Conservation (phyloP, 2,888 invertebrate genomes). For the Philopedon plagiatum region DNA sequence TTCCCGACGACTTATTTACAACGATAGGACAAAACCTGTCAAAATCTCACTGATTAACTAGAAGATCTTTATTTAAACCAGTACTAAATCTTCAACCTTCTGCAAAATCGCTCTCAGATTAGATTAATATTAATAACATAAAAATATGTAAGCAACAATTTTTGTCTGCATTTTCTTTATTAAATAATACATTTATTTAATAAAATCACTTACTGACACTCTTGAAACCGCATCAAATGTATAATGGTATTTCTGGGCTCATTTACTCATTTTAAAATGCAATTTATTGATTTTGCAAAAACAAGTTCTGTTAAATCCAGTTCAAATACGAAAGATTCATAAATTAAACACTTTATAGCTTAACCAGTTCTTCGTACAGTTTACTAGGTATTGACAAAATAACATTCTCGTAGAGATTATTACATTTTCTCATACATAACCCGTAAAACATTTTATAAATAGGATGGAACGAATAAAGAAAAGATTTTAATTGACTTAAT, state of each 20-base stretch:
- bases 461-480: background rate
- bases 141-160: no score
- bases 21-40: no score
- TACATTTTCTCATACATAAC: background rate
- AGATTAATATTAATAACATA: no score
- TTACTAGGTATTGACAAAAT: background rate
- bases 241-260: background rate
- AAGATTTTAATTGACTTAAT: background rate
- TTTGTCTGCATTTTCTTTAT: no score
- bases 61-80: no score
- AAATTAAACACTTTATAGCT: background rate
- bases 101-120: no score
- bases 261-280: background rate
- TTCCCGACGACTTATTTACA: no score
- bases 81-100: no score
- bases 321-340: background rate
- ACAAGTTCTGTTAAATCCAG: slow-evolving; percentile 4
- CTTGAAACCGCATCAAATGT: no score
- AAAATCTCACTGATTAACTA: no score
- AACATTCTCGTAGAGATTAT: background rate
- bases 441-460: background rate
- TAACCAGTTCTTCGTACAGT: background rate
- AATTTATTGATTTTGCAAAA: slow-evolving; percentile 2
- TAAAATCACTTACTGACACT: no score
- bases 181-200: no score